These are phyloP conservation scores for Dolichotis patagonum DNA, from an alignment of 2,113 vertebrate genomes.

Conservation along the genomic window DNA sequence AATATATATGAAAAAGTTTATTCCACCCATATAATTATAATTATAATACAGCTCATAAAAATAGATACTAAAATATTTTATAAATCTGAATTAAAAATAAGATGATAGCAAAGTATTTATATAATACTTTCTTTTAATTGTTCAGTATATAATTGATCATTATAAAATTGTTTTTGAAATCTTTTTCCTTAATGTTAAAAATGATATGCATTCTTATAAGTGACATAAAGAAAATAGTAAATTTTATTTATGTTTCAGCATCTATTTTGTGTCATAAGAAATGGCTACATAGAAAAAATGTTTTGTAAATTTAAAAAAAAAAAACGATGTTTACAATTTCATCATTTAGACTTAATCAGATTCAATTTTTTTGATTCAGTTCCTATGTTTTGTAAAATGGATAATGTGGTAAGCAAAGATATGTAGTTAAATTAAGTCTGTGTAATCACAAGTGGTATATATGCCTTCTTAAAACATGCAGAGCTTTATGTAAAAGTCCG, in stretches of 20 bases:
- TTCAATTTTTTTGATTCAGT: not conserved
- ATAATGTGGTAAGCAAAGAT: not conserved
- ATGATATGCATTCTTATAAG: not conserved
- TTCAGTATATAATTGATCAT: not conserved
- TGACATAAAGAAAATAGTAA: not conserved
- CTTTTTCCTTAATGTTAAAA: not conserved
- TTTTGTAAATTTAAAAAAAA: not conserved
- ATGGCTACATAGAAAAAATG: not conserved
- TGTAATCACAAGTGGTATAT: not conserved
- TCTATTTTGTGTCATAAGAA: not conserved
- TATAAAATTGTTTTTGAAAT: not conserved
- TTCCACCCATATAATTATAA: not conserved
- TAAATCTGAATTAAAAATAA: slow-evolving; percentile 24
- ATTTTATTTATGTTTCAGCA: not conserved
- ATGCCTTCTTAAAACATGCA: not conserved
- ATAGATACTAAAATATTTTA: slow-evolving; percentile 42
- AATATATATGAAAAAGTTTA: not conserved
- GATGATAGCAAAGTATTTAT: not conserved
- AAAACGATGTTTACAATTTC: not conserved
- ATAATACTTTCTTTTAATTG: not conserved
- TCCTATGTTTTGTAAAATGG: not conserved
- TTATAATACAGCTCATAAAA: not conserved
- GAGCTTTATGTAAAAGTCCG: not conserved
- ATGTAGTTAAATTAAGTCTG: not conserved
- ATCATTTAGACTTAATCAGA: not conserved